These are phyloP conservation scores for Sepiola atlantica DNA, from an alignment of 2,888 invertebrate species.

Conservation along the genomic window DNA sequence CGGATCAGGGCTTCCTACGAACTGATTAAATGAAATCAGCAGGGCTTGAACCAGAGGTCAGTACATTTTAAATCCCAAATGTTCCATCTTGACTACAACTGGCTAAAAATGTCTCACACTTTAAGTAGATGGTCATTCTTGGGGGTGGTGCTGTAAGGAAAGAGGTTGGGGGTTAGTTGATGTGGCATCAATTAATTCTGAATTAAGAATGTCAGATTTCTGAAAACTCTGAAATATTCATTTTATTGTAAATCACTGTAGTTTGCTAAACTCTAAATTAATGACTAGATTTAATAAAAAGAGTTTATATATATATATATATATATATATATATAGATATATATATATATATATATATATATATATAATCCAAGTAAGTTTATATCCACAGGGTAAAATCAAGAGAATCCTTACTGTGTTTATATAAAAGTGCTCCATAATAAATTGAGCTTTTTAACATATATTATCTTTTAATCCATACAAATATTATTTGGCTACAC, in stretches of 20 bases:
- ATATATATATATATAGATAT: not conserved
- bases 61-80: not conserved
- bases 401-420: too few species aligned
- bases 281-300: not conserved
- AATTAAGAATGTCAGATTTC: slow-evolving; percentile 32
- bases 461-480: too few species aligned
- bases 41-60: not conserved
- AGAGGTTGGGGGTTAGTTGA: not conserved
- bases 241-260: not conserved
- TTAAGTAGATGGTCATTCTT: not conserved
- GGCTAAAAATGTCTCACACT: not conserved
- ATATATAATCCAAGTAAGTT: not conserved
- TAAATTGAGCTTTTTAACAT: too few species aligned
- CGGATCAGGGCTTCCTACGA: not conserved
- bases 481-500: too few species aligned
- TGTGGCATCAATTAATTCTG: not conserved
- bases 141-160: too few species aligned
- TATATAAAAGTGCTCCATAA: too few species aligned
- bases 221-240: slow-evolving; percentile 21
- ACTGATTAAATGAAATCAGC: not conserved
- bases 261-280: not conserved
- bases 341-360: not conserved
- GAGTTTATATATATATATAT: not conserved
- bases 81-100: not conserved
- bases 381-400: too few species aligned